Conservation (phyloP, 1,140 invertebrate species). For the Ips typographus region DNA sequence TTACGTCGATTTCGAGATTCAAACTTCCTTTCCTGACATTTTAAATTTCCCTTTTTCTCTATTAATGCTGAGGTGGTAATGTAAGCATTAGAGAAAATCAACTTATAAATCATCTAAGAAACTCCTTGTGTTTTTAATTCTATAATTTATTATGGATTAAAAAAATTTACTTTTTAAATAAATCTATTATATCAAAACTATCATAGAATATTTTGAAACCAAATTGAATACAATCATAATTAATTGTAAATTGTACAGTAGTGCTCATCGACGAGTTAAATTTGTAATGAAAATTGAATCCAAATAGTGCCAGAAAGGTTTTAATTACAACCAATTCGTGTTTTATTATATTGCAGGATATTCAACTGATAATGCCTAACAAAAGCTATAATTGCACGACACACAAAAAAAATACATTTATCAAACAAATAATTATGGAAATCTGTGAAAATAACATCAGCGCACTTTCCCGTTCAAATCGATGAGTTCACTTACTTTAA, state of each 20-base stretch:
- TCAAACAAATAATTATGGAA: constrained; percentile 1
- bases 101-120: too few species aligned
- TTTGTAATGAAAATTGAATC: constrained; percentile 4
- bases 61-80: too few species aligned
- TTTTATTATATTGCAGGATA: background rate
- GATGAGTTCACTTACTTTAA: constrained; percentile 8
- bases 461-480: background rate
- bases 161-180: too few species aligned
- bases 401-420: background rate
- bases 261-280: constrained; percentile 1
- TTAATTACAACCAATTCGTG: background rate
- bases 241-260: constrained; percentile 2
- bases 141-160: too few species aligned
- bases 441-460: background rate
- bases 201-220: background rate
- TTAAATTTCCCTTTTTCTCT: too few species aligned
- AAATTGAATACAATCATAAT: constrained; percentile 3
- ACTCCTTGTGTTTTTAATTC: too few species aligned
- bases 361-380: background rate
- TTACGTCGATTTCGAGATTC: background rate
- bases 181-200: too few species aligned
- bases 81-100: too few species aligned
- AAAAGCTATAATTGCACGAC: constrained; percentile 1
- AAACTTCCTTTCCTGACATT: too few species aligned
- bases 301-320: constrained; percentile 1